Conservation (phyloP, 2,888 invertebrate genomes). For the Noctua comes region DNA sequence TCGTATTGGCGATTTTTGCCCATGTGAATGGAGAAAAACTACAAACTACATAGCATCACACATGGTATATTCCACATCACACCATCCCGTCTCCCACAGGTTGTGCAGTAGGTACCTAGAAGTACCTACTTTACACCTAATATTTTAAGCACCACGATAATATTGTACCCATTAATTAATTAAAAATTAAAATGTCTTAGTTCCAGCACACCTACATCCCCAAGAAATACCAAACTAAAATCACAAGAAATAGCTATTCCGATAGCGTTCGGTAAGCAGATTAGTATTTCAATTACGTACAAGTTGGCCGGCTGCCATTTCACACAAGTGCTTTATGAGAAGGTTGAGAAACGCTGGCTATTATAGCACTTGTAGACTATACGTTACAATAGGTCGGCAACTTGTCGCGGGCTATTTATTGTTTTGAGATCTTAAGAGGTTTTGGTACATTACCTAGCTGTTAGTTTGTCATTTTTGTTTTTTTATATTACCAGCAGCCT, state of each 20-base stretch:
- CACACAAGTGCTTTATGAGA: constrained; percentile 51
- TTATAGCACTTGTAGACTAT: constrained; percentile 33
- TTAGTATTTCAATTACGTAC: constrained; percentile 61
- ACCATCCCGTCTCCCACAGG: neutral
- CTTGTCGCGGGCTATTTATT: constrained; percentile 43
- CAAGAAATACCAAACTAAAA: constrained; percentile 13
- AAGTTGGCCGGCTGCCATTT: constrained; percentile 61
- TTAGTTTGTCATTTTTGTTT: neutral
- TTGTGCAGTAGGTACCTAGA: neutral
- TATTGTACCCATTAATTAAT: neutral
- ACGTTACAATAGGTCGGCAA: constrained; percentile 43
- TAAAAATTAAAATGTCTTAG: neutral
- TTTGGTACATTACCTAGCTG: constrained; percentile 1
- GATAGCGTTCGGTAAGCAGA: constrained; percentile 54
- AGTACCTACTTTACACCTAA: neutral
- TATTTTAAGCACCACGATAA: neutral
- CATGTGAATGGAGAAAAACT: neutral
- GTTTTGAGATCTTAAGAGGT: neutral
- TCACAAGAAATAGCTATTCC: constrained; percentile 36
- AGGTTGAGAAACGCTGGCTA: constrained; percentile 23
- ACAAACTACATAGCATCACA: neutral
- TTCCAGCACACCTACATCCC: neutral
- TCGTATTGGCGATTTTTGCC: neutral
- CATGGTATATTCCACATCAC: neutral
- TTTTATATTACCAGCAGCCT: neutral